phyloP scores from a whole-genome alignment of 2,797 vertebrate species.

The Sebastes aleutianus region DNA sequence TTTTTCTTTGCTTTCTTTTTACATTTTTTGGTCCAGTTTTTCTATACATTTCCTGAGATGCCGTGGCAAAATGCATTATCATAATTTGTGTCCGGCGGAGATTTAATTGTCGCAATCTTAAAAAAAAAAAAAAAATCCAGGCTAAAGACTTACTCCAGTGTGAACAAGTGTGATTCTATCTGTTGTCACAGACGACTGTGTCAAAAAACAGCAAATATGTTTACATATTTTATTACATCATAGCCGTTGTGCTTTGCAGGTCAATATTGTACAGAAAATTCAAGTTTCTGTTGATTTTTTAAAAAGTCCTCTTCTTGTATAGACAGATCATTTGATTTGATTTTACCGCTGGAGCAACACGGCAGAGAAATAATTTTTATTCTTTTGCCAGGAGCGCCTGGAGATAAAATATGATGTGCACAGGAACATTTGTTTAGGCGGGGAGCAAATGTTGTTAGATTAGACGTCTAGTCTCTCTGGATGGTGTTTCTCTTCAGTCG shows the following conservation, averaged over 20 bases:
- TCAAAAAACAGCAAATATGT: slow-evolving; percentile 82
- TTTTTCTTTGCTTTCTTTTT: slow-evolving; percentile 9
- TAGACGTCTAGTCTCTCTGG: slow-evolving; percentile 87
- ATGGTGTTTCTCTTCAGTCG: slow-evolving; percentile 87
- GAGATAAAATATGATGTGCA: slow-evolving; percentile 58
- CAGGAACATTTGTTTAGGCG: slow-evolving; percentile 75
- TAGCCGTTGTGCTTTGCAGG: slow-evolving; percentile 80
- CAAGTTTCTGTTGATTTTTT: slow-evolving; percentile 62
- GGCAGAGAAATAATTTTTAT: slow-evolving; percentile 44
- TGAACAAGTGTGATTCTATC: slow-evolving; percentile 71
- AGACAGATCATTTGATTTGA: slow-evolving; percentile 58
- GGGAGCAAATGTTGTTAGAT: slow-evolving; percentile 88
- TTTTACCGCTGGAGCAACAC: slow-evolving; percentile 70
- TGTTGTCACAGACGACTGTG: slow-evolving; percentile 80
- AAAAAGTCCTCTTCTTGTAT: slow-evolving; percentile 61
- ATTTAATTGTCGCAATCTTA: slow-evolving; percentile 54
- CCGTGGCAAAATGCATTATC: slow-evolving; percentile 50
- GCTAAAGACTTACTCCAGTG: slow-evolving; percentile 53
- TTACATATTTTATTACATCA: slow-evolving; percentile 84
- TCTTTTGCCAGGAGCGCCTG: slow-evolving; percentile 51
- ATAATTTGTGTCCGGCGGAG: slow-evolving; percentile 48
- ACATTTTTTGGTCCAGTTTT: slow-evolving; percentile 17
- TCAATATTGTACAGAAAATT: slow-evolving; percentile 78
- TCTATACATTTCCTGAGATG: slow-evolving; percentile 33
- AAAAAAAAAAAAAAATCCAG: slow-evolving; percentile 35